Evolutionary conservation across 2,113 vertebrate genomes (phyloP).

Genomic region (Rhea americana): DNA sequence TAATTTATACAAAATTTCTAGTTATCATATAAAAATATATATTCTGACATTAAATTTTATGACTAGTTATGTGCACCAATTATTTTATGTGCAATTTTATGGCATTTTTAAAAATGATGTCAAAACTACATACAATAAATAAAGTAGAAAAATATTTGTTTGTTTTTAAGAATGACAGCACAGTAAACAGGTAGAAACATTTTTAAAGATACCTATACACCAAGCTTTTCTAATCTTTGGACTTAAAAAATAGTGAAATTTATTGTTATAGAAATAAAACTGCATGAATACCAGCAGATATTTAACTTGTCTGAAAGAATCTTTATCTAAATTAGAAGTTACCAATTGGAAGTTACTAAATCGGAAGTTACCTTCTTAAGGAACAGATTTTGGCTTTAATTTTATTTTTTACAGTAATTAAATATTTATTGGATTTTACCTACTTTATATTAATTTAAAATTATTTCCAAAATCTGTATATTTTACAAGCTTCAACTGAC

Average conservation of each 20-base stretch:
- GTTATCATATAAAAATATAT: neutral
- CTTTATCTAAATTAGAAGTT: neutral
- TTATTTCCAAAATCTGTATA: neutral
- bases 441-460: neutral
- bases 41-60: neutral
- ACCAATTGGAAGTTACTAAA: neutral
- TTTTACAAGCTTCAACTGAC: neutral
- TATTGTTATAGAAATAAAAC: neutral
- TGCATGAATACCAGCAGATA: neutral
- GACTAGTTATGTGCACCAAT: neutral
- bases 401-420: neutral
- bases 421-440: neutral
- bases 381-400: neutral
- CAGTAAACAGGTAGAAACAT: constrained; percentile 46
- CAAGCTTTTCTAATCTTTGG: neutral
- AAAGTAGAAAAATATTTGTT: neutral
- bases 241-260: neutral
- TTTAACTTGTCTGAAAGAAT: accelerated
- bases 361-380: neutral
- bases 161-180: constrained; percentile 2
- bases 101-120: constrained; percentile 7
- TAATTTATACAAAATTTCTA: constrained; percentile 13
- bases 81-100: constrained; percentile 10
- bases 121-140: constrained; percentile 34
- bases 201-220: neutral